These are phyloP conservation scores for Macrosiphum euphorbiae DNA, from an alignment of 2,888 invertebrate species.

Conservation along the genomic window DNA sequence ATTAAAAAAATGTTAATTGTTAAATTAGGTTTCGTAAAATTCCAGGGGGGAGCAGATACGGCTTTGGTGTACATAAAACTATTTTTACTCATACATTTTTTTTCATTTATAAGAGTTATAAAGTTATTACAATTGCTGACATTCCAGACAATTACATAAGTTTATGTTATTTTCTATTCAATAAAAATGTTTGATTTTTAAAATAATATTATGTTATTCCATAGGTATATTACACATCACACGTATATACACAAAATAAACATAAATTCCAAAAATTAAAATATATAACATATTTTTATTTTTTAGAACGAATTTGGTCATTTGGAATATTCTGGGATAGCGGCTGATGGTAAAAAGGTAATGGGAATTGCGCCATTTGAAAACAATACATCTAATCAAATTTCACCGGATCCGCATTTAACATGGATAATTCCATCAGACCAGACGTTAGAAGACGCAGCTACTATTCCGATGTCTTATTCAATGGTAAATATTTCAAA, in stretches of 20 bases:
- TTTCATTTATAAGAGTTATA: too few relatives aligned
- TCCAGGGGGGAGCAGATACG: too few relatives aligned
- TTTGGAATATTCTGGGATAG: conserved; percentile 74
- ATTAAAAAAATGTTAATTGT: too few relatives aligned
- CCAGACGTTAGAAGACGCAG: conserved; percentile 78
- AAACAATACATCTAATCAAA: conserved; percentile 72
- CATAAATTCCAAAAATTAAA: neutral
- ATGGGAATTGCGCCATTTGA: conserved; percentile 70
- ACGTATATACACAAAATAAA: neutral
- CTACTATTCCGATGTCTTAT: conserved; percentile 78
- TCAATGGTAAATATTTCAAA: conserved; percentile 71
- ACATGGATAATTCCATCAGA: conserved; percentile 74
- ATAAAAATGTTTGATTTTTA: neutral
- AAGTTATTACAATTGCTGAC: neutral
- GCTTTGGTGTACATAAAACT: too few relatives aligned
- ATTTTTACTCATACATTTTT: too few relatives aligned
- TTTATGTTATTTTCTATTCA: neutral
- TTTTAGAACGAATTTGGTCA: conserved; percentile 69
- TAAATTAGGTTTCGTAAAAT: too few relatives aligned
- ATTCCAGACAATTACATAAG: neutral
- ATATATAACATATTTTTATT: neutral
- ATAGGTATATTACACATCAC: neutral
- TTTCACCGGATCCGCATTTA: conserved; percentile 72
- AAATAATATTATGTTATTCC: neutral
- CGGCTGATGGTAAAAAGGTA: conserved; percentile 70